Base-by-base conservation (phyloP, 2,797 vertebrate species). In the Pitangus sulphuratus region DNA sequence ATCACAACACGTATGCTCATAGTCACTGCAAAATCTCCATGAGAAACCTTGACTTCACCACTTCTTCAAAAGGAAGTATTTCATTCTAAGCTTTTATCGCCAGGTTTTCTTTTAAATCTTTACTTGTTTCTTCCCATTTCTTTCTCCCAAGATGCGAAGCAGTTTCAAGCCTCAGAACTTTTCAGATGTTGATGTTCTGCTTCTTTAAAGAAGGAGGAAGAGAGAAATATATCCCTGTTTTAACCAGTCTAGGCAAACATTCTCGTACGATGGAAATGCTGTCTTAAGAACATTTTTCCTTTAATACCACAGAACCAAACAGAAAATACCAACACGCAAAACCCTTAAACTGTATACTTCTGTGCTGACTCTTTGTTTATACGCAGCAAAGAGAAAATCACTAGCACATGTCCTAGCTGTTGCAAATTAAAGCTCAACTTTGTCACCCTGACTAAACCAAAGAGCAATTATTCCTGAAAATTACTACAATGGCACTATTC, bases 381-480 rank as follows among this genome's bases (percentile, higher is more conserved):
- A 79, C 20, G 47, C 37, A 95, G 77, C 40, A 50, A 84, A 90
- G 65, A 84, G 91, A 95, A 96, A 96, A 95, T 97, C 93, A 94
- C 96, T 96, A 90, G 94, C 94, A 95, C 47, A 96, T 94, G 93
- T 64, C 87, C 74, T 94, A 79, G 58, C 87, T 84, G 54, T 45
- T 93, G 74, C 80, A 96, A 95, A 95, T 95, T 93, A 96, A 94
- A 84, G 66, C 66, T 96, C 89, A 93, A 93, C 70, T 96, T 93
- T 90, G 94, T 87, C 87, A 91, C 96, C 89, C 83, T 95, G 33
- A 66, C 93, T 90, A 88, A 95, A 96, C 66, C 51, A 84, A 93
- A 84, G 85, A 79, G 85, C 48, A 94, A 91, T 94, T 96, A 95
- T 72, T 95, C 74, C 83, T 64, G 74, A 66, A 95, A 93, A 93